Evolutionary conservation across 2,888 invertebrate genomes (phyloP).

Genomic region (Apodemia zela): DNA sequence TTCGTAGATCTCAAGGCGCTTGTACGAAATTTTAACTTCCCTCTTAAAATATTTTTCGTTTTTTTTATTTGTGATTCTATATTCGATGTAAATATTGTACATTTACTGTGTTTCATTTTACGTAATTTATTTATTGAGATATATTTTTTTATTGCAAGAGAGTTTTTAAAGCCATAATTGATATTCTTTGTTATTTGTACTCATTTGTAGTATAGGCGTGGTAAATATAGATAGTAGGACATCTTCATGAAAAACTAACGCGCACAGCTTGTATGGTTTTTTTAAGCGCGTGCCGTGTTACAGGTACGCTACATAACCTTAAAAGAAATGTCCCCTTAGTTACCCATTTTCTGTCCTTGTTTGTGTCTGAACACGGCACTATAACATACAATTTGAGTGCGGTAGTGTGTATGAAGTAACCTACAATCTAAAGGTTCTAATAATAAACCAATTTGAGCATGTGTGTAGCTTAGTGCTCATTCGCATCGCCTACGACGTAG

Average conservation of each 20-base stretch:
- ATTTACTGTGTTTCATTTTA: constrained; percentile 53
- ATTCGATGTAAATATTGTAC: constrained; percentile 78
- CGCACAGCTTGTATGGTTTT: not conserved
- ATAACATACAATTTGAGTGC: not conserved
- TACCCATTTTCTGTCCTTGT: not conserved
- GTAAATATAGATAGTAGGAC: not conserved
- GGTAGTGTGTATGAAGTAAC: not conserved
- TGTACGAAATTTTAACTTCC: constrained; percentile 53
- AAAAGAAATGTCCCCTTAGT: not conserved
- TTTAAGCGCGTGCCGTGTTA: not conserved
- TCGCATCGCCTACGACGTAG: no score
- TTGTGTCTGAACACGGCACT: not conserved
- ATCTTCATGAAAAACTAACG: not conserved
- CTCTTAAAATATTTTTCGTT: constrained; percentile 46
- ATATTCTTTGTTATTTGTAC: constrained; percentile 40
- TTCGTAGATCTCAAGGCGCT: constrained; percentile 40
- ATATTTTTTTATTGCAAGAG: constrained; percentile 58
- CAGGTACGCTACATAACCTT: not conserved
- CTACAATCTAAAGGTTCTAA: not conserved
- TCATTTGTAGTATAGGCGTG: constrained; percentile 2
- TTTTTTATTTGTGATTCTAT: constrained; percentile 43
- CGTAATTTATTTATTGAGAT: constrained; percentile 75
- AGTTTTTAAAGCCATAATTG: constrained; percentile 64
- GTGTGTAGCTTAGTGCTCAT: no score
- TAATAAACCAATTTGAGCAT: not conserved